Conservation (phyloP, 2,113 vertebrate genomes). For the Crocuta crocuta region DNA sequence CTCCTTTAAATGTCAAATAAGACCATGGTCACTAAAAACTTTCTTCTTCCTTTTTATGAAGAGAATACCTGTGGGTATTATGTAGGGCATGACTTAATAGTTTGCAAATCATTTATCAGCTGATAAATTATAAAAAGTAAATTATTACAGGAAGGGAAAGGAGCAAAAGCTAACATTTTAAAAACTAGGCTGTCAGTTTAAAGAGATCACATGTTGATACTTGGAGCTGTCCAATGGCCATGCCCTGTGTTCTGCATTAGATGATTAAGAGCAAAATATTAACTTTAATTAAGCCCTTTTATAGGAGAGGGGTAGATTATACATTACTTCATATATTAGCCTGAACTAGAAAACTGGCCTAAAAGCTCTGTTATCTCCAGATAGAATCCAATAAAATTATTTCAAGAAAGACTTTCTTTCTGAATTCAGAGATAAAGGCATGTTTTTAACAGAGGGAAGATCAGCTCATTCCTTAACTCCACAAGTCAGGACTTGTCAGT, state of each 20-base stretch:
- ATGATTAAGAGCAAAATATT: constrained; percentile 30
- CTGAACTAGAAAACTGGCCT: constrained; percentile 1
- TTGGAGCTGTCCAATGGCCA: neutral
- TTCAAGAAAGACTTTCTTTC: constrained; percentile 36
- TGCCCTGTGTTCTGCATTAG: neutral
- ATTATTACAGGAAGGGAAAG: neutral
- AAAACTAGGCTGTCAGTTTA: neutral
- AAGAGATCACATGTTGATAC: neutral
- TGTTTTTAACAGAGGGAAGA: neutral
- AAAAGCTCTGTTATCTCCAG: constrained; percentile 19
- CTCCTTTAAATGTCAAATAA: constrained; percentile 48
- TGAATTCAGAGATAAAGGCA: neutral
- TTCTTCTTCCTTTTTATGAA: neutral
- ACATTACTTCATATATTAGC: neutral
- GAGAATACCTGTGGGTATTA: constrained; percentile 36
- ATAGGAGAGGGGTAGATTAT: neutral
- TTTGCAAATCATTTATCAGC: neutral
- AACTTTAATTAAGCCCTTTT: constrained; percentile 29
- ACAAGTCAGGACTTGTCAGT: neutral
- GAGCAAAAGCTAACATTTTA: constrained; percentile 20
- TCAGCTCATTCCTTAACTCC: neutral
- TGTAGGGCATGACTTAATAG: neutral
- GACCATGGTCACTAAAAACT: neutral
- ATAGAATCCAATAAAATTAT: neutral
- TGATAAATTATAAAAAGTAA: constrained; percentile 40